Percentiles rank a stretch among this genome's conserved stretches.
phyloP scores from a whole-genome alignment of 2,113 vertebrate species.

The Psilopogon haemacephalus region DNA sequence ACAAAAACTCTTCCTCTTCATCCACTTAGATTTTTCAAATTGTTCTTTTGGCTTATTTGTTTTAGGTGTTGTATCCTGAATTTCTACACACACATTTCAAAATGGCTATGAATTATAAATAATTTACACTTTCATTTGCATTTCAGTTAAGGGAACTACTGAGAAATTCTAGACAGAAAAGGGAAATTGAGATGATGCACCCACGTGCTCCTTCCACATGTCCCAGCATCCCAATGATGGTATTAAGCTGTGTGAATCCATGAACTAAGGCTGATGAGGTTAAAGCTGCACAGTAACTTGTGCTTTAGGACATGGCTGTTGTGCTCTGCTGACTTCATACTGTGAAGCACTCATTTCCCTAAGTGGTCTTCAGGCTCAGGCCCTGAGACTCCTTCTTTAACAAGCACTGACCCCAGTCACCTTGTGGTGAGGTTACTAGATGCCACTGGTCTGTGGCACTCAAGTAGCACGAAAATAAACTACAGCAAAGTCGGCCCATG shows the following conservation, averaged over 20 bases:
- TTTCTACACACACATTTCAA: not conserved
- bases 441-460: not conserved
- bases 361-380: not conserved
- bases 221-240: not conserved
- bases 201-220: not conserved
- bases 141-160: not conserved
- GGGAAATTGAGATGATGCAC: not conserved
- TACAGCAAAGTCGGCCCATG: not conserved
- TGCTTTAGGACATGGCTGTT: not conserved
- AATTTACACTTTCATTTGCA: not conserved
- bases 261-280: not conserved
- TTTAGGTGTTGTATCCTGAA: not conserved
- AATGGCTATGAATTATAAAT: not conserved
- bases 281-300: not conserved
- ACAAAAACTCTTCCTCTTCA: not conserved
- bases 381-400: not conserved
- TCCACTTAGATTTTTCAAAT: not conserved
- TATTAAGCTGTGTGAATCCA: not conserved
- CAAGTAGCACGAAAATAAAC: conserved; percentile 47
- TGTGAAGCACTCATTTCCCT: not conserved
- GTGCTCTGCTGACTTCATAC: not conserved
- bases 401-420: not conserved
- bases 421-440: conserved; percentile 11
- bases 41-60: not conserved
- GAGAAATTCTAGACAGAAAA: not conserved